Evolutionary conservation across 2,888 invertebrate genomes (phyloP), one percentile per base, ranked within the genome.

Genomic region (Mimumesa dahlbomi): DNA sequence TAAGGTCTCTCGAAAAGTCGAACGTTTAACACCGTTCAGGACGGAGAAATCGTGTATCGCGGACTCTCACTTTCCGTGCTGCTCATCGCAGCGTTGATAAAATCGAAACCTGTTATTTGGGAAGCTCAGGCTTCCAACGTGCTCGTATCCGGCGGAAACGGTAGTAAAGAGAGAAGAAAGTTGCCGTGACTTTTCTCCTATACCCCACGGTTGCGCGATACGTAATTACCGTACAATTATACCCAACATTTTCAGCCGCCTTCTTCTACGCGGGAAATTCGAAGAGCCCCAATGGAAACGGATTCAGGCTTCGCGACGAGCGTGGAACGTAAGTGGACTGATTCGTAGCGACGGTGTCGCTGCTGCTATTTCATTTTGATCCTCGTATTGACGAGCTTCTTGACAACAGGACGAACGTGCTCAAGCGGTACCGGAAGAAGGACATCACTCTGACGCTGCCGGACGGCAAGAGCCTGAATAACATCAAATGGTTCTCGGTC

Each of bases 211-310:
- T n/a, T n/a, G n/a, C n/a, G n/a, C n/a, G n/a, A n/a, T n/a, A n/a
- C n/a, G n/a, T n/a, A n/a, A n/a, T n/a, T n/a, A n/a, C n/a, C n/a
- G n/a, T n/a, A 56, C 16, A 49, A 53, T 54, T 46, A 29, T 48
- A 29, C 25, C 9, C n/a, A n/a, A n/a, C n/a, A n/a, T n/a, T 79
- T 80, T 53, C 91, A 97, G 97, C 96, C 83, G 97, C 97, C 13
- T 97, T 94, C 88, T 97, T 97, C 91, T 97, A 96, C 91, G 96
- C 95, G 85, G 97, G 97, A 65, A 93, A 92, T 57, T 92, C 94
- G 3, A 93, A 93, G 78, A 89, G 91, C 1, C 94, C 96, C 0
- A 92, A 93, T 77, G 92, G 92, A 62, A 92, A 92, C 75, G 96
- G 95, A 19, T 91, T 93, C 82, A 93, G 95, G 45, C 91, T 97